phyloP scores from a whole-genome alignment of 2,888 invertebrate species.

The Trimorus sp. region DNA sequence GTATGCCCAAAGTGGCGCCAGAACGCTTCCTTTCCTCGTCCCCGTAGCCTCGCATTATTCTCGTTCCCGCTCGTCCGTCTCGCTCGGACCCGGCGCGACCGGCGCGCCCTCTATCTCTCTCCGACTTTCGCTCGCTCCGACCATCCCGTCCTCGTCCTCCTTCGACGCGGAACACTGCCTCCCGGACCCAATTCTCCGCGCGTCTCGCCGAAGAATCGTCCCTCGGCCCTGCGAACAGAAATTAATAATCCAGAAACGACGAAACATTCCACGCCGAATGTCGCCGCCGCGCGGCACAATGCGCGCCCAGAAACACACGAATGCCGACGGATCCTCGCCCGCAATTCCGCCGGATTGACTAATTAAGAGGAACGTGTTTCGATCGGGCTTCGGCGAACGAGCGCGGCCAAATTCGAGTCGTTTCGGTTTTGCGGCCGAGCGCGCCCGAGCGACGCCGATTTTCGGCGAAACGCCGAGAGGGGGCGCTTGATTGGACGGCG shows the following conservation, averaged over 20 bases:
- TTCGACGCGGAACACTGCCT: slow-evolving; percentile 47
- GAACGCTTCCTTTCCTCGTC: slow-evolving; percentile 64
- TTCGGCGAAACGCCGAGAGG: slow-evolving; percentile 2
- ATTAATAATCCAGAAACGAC: slow-evolving; percentile 67
- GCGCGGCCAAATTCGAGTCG: too few species aligned
- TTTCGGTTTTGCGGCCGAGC: too few species aligned
- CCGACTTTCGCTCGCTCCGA: background rate
- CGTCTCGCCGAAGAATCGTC: slow-evolving; percentile 65
- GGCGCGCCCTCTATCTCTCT: slow-evolving; percentile 17
- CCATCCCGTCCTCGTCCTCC: slow-evolving; percentile 41
- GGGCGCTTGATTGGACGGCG: too few species aligned
- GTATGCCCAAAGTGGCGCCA: slow-evolving; percentile 76
- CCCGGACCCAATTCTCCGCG: slow-evolving; percentile 68
- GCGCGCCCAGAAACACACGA: slow-evolving; percentile 49
- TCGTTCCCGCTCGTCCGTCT: slow-evolving; percentile 52
- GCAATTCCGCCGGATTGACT: slow-evolving; percentile 54
- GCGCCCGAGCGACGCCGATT: too few species aligned
- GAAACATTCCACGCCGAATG: slow-evolving; percentile 61
- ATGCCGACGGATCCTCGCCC: slow-evolving; percentile 50
- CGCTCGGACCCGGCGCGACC: slow-evolving; percentile 46
- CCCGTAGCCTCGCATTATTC: slow-evolving; percentile 54
- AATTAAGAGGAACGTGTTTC: slow-evolving; percentile 63
- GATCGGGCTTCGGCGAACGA: background rate
- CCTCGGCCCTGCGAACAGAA: slow-evolving; percentile 58
- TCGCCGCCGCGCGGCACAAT: slow-evolving; percentile 48